Evolutionary conservation across 2,113 vertebrate species (phyloP).

Genomic region (Bufo gargarizans): DNA sequence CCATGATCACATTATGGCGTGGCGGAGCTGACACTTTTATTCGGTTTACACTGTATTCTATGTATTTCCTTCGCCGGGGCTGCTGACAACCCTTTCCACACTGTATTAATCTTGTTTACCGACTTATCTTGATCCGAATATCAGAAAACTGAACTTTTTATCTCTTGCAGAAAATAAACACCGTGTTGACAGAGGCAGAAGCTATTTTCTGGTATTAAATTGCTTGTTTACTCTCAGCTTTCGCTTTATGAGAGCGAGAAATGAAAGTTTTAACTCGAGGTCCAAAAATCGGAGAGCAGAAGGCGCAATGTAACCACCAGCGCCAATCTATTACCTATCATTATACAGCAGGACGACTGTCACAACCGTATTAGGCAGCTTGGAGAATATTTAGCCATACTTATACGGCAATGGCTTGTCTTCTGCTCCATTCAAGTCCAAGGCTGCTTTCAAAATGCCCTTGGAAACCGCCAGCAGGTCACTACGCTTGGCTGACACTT

Average conservation of each 20-base stretch:
- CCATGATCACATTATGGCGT: conserved; percentile 96
- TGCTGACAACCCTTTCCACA: conserved; percentile 97
- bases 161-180: conserved; percentile 84
- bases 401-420: not conserved
- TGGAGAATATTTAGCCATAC: not conserved
- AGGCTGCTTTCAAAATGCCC: not conserved
- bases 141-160: conserved; percentile 83
- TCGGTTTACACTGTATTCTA: conserved; percentile 94
- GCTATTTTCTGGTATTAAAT: conserved; percentile 85
- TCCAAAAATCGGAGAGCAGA: not conserved
- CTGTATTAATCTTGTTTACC: conserved; percentile 99
- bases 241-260: conserved; percentile 62
- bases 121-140: conserved; percentile 96
- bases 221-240: conserved; percentile 82
- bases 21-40: conserved; percentile 97
- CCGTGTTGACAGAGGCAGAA: conserved; percentile 85
- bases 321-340: not conserved
- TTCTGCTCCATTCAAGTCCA: not conserved
- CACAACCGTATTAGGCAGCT: not conserved
- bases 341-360: not conserved
- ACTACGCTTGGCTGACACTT: no score
- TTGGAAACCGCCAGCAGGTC: no score
- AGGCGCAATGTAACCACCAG: not conserved
- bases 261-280: not conserved
- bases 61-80: conserved; percentile 89